Evolutionary conservation across 2,113 vertebrate genomes (phyloP).

Genomic region (Delphinus delphis): DNA sequence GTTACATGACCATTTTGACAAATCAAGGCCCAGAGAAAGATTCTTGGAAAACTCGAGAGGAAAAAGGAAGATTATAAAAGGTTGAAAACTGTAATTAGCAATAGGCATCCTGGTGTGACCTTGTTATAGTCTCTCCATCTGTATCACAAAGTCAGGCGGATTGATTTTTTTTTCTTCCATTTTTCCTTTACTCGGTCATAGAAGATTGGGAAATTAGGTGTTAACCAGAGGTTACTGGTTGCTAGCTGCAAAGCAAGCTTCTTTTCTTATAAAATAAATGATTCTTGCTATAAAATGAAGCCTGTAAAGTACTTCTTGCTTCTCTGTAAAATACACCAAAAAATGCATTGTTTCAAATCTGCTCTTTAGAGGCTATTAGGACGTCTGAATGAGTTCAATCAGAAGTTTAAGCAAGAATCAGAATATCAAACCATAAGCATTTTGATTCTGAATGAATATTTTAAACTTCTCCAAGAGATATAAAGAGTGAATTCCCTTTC

Average conservation of each 20-base stretch:
- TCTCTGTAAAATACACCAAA: neutral
- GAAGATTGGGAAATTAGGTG: neutral
- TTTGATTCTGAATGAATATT: neutral
- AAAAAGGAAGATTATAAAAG: neutral
- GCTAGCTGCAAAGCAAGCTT: neutral
- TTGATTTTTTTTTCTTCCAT: neutral
- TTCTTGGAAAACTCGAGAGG: neutral
- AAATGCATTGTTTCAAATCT: neutral
- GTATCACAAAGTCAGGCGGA: neutral
- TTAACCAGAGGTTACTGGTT: neutral
- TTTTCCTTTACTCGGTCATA: neutral
- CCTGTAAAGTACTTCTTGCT: neutral
- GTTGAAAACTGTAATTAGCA: neutral
- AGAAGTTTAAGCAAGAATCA: neutral
- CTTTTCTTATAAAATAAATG: neutral
- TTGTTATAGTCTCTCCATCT: neutral
- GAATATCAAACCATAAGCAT: neutral
- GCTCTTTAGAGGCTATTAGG: neutral
- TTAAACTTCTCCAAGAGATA: neutral
- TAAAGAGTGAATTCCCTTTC: neutral
- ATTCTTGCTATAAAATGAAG: neutral
- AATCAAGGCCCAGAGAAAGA: conserved; percentile 1
- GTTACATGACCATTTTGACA: neutral
- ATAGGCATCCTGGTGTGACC: neutral
- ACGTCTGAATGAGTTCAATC: neutral